Evolutionary conservation across 2,113 vertebrate species (phyloP).

Genomic region (Picathartes gymnocephalus): DNA sequence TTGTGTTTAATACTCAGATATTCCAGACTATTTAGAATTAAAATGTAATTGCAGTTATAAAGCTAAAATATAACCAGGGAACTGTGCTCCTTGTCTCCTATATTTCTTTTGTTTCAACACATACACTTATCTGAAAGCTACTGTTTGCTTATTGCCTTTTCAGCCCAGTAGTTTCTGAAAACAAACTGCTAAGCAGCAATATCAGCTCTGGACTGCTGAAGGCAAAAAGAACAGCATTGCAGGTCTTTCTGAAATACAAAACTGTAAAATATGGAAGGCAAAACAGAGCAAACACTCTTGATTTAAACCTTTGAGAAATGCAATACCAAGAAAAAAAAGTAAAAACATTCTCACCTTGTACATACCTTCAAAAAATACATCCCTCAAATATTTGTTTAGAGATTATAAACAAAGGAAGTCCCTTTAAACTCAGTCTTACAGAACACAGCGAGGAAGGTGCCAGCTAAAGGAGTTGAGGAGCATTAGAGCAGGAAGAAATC

Average conservation of each 20-base stretch:
- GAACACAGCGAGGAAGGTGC: background rate
- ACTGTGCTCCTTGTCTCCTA: background rate
- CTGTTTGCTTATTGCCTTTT: slow-evolving; percentile 19
- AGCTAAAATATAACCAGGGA: background rate
- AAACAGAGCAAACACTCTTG: background rate
- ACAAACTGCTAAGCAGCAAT: background rate
- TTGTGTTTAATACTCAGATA: background rate
- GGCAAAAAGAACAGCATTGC: background rate
- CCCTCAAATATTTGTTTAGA: slow-evolving; percentile 13
- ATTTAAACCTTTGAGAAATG: background rate
- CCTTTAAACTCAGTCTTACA: background rate
- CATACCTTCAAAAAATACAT: background rate
- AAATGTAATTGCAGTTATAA: background rate
- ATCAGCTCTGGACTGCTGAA: background rate
- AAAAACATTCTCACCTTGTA: background rate
- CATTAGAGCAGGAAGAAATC: background rate
- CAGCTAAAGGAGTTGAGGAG: background rate
- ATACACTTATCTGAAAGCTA: background rate
- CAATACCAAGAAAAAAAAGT: background rate
- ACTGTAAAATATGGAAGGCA: background rate
- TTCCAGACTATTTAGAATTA: background rate
- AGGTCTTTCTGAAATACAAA: background rate
- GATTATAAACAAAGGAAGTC: background rate
- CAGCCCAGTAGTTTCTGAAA: slow-evolving; percentile 11
- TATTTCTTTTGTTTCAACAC: background rate